Conservation (phyloP, 2,888 invertebrate genomes). For the Agonopterix subpropinquella region DNA sequence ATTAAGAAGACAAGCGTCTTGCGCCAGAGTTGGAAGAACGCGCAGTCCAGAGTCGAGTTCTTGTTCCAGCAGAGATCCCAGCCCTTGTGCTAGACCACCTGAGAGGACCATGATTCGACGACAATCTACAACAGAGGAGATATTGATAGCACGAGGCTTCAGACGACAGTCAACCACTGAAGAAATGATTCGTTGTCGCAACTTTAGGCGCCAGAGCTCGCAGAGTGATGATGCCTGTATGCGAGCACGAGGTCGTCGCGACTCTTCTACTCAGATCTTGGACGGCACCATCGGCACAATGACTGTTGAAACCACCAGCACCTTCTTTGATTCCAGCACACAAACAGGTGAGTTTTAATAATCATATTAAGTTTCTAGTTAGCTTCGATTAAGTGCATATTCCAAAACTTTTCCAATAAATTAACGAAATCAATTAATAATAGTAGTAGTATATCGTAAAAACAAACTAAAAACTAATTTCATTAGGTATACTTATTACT, state of each 20-base stretch:
- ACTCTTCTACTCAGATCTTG: conserved; percentile 92
- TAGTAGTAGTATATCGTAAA: no score
- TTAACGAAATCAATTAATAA: neutral
- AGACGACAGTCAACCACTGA: conserved; percentile 93
- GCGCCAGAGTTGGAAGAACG: conserved; percentile 76
- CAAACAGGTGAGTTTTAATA: conserved; percentile 85
- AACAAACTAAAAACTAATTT: neutral
- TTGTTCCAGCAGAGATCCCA: conserved; percentile 89
- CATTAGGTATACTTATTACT: conserved; percentile 5
- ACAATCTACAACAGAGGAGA: conserved; percentile 94
- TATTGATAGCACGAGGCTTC: conserved; percentile 92
- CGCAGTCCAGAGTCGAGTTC: conserved; percentile 84
- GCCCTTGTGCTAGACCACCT: conserved; percentile 81
- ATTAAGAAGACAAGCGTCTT: conserved; percentile 86
- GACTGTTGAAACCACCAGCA: conserved; percentile 95
- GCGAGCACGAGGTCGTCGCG: conserved; percentile 83
- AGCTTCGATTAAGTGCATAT: neutral
- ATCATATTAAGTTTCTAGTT: neutral
- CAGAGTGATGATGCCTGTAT: conserved; percentile 88
- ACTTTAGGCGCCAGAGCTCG: conserved; percentile 92
- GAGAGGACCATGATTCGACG: conserved; percentile 86
- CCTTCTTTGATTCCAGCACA: conserved; percentile 94
- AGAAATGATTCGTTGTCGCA: conserved; percentile 93
- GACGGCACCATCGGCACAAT: conserved; percentile 94
- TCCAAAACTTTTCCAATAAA: neutral